Evolutionary conservation across 2,113 vertebrate genomes (phyloP).

Genomic region (Corythornis vintsioides): DNA sequence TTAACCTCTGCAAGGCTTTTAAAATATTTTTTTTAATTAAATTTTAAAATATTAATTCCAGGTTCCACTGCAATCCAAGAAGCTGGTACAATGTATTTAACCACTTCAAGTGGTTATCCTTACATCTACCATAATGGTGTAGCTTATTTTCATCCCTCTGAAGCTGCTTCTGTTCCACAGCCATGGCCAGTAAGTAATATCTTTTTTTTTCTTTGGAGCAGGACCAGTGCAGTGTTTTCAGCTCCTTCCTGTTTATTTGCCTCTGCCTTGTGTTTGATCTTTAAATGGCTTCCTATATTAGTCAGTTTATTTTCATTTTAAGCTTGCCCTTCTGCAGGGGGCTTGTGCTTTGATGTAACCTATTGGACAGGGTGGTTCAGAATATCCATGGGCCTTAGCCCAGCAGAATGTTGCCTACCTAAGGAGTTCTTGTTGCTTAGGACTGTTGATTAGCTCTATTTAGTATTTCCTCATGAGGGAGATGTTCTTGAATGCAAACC

Average conservation of each 20-base stretch:
- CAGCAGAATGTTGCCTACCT: background rate
- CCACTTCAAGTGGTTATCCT: conserved; percentile 84
- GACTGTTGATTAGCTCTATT: background rate
- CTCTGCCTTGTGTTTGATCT: background rate
- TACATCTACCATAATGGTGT: conserved; percentile 88
- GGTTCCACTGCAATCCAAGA: conserved; percentile 74
- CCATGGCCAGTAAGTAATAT: conserved; percentile 82
- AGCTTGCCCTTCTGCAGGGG: background rate
- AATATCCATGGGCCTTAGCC: background rate
- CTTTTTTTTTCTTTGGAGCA: background rate
- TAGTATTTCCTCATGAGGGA: background rate
- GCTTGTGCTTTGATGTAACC: background rate
- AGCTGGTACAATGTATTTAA: conserved; percentile 79
- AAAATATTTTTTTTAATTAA: background rate
- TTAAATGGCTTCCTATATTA: background rate
- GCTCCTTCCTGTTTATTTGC: background rate
- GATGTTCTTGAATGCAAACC: background rate
- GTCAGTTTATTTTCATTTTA: background rate
- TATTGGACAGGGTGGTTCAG: background rate
- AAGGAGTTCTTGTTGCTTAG: background rate
- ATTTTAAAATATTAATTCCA: conserved; percentile 36
- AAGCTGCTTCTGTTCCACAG: conserved; percentile 68
- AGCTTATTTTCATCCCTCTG: conserved; percentile 86
- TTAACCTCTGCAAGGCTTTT: too few relatives aligned
- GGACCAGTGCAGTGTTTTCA: background rate